These are phyloP conservation scores for Clanis bilineata DNA, from an alignment of 2,888 invertebrate genomes.

Conservation along the genomic window DNA sequence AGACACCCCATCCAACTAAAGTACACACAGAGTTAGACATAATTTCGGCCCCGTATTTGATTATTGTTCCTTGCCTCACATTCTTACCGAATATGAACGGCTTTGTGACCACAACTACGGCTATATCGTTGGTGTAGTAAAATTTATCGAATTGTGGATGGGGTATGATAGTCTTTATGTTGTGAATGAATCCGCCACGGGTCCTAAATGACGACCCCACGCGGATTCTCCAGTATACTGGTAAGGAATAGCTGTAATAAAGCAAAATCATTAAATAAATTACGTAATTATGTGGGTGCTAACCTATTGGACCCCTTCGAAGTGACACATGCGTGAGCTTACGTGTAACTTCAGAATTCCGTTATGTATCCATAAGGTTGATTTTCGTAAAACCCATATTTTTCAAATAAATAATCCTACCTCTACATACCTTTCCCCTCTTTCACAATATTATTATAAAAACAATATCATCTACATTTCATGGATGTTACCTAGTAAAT, in stretches of 20 bases:
- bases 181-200: slow-evolving; percentile 57
- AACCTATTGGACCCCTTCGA: too few species aligned
- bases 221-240: slow-evolving; percentile 65
- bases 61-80: slow-evolving; percentile 63
- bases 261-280: slow-evolving; percentile 1
- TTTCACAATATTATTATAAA: too few species aligned
- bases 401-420: too few species aligned
- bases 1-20: slow-evolving; percentile 70
- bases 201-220: slow-evolving; percentile 67
- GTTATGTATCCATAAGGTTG: too few species aligned
- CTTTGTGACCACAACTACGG: slow-evolving; percentile 54
- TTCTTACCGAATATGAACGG: slow-evolving; percentile 52
- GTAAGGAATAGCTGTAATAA: slow-evolving; percentile 55
- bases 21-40: slow-evolving; percentile 53
- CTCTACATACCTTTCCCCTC: too few species aligned
- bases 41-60: slow-evolving; percentile 58
- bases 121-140: slow-evolving; percentile 66
- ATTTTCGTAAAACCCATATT: too few species aligned
- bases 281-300: too few species aligned
- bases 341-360: too few species aligned
- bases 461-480: too few species aligned
- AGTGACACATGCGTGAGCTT: too few species aligned
- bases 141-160: slow-evolving; percentile 60
- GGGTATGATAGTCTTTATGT: slow-evolving; percentile 56
- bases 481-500: too few species aligned